Evolutionary conservation across 2,113 vertebrate genomes (phyloP).

Genomic region (Callospermophilus lateralis): DNA sequence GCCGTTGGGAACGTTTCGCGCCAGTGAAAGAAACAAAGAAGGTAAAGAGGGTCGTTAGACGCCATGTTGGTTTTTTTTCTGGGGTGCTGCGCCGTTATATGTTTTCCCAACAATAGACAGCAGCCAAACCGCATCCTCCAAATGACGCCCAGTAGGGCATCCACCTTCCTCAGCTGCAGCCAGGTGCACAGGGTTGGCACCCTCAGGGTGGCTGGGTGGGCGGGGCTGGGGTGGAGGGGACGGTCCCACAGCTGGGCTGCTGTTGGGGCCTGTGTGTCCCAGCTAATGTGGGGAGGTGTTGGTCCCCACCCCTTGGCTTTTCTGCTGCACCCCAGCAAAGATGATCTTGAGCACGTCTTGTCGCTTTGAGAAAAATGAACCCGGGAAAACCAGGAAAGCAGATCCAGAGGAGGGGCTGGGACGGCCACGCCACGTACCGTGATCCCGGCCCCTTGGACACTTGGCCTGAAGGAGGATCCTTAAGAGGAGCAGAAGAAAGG

Average conservation of each 20-base stretch:
- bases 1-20: no score
- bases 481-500: not conserved
- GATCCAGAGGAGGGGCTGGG: not conserved
- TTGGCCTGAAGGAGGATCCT: not conserved
- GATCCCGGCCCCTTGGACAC: not conserved
- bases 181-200: not conserved
- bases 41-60: no score
- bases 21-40: no score
- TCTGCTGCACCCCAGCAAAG: not conserved
- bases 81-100: no score
- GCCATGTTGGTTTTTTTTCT: no score
- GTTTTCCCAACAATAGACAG: no score
- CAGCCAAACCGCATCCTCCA: not conserved
- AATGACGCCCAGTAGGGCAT: not conserved
- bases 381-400: not conserved
- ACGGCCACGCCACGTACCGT: not conserved
- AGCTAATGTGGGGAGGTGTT: not conserved
- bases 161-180: not conserved
- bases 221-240: not conserved
- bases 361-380: not conserved
- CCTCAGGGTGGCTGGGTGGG: no score
- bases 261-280: not conserved
- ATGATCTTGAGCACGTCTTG: no score
- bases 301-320: not conserved
- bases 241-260: not conserved